Evolutionary conservation across 2,113 vertebrate genomes (phyloP).

Genomic region (Dinomys branickii): DNA sequence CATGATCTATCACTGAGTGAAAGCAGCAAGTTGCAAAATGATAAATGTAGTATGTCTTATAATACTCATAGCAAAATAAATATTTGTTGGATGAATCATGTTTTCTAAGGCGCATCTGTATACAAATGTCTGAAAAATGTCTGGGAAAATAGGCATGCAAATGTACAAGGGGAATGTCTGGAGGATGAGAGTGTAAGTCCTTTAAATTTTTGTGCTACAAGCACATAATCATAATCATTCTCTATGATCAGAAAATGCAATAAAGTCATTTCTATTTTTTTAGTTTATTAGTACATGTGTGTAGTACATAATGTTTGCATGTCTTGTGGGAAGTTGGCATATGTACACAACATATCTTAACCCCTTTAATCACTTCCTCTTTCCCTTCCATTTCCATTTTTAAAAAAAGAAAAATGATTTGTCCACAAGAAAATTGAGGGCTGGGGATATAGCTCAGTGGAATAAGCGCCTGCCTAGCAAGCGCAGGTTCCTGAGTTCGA

Average conservation of each 20-base stretch:
- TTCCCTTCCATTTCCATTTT: background rate
- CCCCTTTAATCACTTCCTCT: background rate
- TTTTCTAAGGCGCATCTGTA: constrained; percentile 14
- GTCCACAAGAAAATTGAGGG: background rate
- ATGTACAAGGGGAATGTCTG: background rate
- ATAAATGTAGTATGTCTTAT: background rate
- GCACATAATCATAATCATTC: constrained; percentile 19
- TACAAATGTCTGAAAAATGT: background rate
- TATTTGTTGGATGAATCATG: constrained; percentile 26
- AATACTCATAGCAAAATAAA: constrained; percentile 33
- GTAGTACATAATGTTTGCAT: background rate
- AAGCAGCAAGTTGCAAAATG: constrained; percentile 34
- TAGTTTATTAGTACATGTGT: background rate
- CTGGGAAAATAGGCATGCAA: background rate
- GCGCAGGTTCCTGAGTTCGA: too few species aligned
- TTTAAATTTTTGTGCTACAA: background rate
- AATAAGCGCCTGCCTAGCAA: too few species aligned
- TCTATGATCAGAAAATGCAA: background rate
- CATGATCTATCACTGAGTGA: background rate
- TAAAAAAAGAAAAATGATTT: constrained; percentile 22
- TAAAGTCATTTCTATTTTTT: background rate
- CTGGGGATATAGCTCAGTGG: too few species aligned
- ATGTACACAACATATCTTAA: background rate
- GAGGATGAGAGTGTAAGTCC: background rate
- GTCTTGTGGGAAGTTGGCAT: background rate